Base-by-base conservation (phyloP, 2,888 invertebrate genomes). In the Horisme vitalbata region DNA sequence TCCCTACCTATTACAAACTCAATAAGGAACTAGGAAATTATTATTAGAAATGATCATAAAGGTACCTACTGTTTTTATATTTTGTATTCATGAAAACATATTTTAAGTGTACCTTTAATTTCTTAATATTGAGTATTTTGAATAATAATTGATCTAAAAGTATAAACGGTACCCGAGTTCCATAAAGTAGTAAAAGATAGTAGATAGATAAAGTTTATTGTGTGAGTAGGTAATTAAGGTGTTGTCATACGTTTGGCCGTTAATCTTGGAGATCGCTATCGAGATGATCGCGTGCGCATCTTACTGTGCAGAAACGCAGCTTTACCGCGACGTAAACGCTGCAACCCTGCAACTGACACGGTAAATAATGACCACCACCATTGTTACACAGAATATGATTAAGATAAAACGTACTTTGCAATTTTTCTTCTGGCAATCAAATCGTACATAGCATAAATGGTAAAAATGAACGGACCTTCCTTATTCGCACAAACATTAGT, bases 241-340 rank as follows among this genome's bases (percentile, higher is more conserved):
- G 68, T 67, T 82, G 83, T 79, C 78, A 79, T 77, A 76, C 74
- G 66, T 74, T 71, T 61, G 71, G 75, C 73, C 77, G 83, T 84
- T 84, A 76, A 85, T 86, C 84, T 85, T 71, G 60, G 59, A 75
- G 87, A 86, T 85, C 77, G 75, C 75, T 83, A 87, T 86, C 85
- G 61, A 59, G 70, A 75, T 76, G 83, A 82, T 84, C 81, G 85
- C 85, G 85, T 85, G 85, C 36, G 45, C 44, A 46, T 39, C 61
- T 34, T 46, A 61, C 37, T 61, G 61, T 5, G 26, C 34, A 41
- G 34, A 44, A 39, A 39, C 36, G 45, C 54, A 37, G 41, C 44
- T 28, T 41, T 37, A 37, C n/a, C 36, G 41, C 51, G 39, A 46
- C 47, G 47, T 30, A 39, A 32, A 30, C 45, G 47, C 49, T 43